Evolutionary conservation across 2,113 vertebrate genomes (phyloP), one percentile per base, ranked within the genome.

Genomic region (Lamprologus tigripictilis): DNA sequence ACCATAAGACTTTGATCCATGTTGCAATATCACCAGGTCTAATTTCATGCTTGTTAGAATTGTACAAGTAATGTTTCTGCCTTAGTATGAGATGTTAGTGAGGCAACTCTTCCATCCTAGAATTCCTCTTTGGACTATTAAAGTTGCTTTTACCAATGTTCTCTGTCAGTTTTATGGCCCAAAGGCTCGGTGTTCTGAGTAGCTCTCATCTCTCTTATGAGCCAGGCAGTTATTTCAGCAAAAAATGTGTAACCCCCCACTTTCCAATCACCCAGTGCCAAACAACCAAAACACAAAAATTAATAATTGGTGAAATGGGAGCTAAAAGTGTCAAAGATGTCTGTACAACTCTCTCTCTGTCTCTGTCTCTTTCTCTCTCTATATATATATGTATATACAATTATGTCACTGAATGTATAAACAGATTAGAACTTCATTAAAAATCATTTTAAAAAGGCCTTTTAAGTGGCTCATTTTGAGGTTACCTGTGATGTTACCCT

Each of bases 341-440:
- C 28, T 35, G 9, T 63, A 19, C 16, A 63, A 35, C 58, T 63
- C 9, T 33, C 21, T 57, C 8, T 31, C 28, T 33, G 1, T 33
- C 55, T 55, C n/a, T n/a, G n/a, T n/a, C 53, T 55, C 6, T 12
- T 1, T 21, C 26, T 28, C 0, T 31, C 0, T 17, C 0, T 26
- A 0, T 13, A 4, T 14, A 14, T 12, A 3, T 17, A 2, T 61
- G 1, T 31, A 61, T 31, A 58, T 35, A 35, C 31, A 63, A 7
- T 63, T 3, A 35, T 66, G 31, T 37, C 31, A n/a, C 23, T 28
- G 9, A 47, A 47, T 76, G 23, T 28, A 26, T 47, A 11, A 17
- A 47, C 3, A 47, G 40, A 47, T 76, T 76, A 76, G 40, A 76
- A 76, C 9, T 76, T 0, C 9, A 76, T 76, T 76, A 47, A 76